Evolutionary conservation across 2,113 vertebrate genomes (phyloP).

Genomic region (Galbula dea): DNA sequence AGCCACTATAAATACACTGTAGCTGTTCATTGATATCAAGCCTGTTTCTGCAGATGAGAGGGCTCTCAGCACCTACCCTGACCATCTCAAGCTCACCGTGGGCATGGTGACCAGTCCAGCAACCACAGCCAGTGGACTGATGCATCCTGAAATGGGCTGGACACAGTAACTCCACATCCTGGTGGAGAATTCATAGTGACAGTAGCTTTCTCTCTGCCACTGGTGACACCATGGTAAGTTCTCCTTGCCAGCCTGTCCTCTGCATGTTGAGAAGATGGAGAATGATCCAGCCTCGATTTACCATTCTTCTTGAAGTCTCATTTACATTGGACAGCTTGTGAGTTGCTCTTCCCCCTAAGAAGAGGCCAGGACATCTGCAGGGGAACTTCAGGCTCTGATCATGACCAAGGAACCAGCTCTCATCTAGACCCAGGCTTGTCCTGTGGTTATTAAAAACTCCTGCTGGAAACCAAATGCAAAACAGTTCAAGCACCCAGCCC

Average conservation of each 20-base stretch:
- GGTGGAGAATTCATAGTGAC: not conserved
- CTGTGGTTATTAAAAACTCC: not conserved
- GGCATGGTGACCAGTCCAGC: accelerated
- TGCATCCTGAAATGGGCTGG: not conserved
- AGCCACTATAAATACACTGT: not conserved
- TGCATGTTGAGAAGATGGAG: not conserved
- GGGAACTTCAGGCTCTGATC: not conserved
- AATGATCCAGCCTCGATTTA: not conserved
- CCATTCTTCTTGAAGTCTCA: not conserved
- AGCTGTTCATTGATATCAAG: not conserved
- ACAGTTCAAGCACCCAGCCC: not conserved
- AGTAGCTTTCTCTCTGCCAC: not conserved
- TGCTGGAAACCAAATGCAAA: not conserved
- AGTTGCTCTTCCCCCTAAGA: not conserved
- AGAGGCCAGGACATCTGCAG: not conserved
- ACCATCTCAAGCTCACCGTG: not conserved
- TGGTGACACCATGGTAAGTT: not conserved
- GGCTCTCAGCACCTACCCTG: not conserved
- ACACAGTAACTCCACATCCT: not conserved
- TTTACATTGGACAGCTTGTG: not conserved
- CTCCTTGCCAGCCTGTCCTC: not conserved
- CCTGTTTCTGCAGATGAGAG: not conserved
- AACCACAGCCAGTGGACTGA: not conserved
- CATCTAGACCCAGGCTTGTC: accelerated
- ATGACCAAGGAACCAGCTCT: not conserved